phyloP scores from a whole-genome alignment of 2,888 invertebrate genomes.

The Nemapogon koenigi region DNA sequence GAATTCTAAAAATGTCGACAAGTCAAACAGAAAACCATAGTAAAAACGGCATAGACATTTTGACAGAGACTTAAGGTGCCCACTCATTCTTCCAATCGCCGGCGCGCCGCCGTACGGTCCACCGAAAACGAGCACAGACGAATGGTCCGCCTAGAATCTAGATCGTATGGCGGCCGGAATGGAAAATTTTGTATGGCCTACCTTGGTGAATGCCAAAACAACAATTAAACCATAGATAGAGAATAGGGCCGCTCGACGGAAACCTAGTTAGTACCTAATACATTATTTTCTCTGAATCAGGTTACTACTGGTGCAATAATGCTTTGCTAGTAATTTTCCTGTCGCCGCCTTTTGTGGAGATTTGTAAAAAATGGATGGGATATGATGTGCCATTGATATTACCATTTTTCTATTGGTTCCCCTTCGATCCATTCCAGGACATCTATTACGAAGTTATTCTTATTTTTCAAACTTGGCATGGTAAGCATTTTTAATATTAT shows the following conservation, averaged over 20 bases:
- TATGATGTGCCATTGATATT: slow-evolving; percentile 27
- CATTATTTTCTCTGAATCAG: too few relatives aligned
- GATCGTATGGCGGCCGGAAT: too few relatives aligned
- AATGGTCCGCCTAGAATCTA: too few relatives aligned
- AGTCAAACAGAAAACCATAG: too few relatives aligned
- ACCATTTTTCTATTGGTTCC: slow-evolving; percentile 45
- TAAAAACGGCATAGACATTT: too few relatives aligned
- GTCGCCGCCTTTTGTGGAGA: slow-evolving; percentile 27
- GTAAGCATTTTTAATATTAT: too few relatives aligned
- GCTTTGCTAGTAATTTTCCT: slow-evolving; percentile 31
- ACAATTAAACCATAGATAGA: too few relatives aligned
- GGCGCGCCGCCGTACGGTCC: too few relatives aligned
- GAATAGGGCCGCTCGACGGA: too few relatives aligned
- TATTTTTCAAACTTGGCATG: slow-evolving; percentile 34
- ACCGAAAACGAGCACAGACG: too few relatives aligned
- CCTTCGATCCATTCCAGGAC: slow-evolving; percentile 34
- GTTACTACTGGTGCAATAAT: slow-evolving; percentile 40
- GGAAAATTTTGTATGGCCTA: slow-evolving; percentile 8
- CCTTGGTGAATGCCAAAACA: slow-evolving; percentile 10
- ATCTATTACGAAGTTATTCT: slow-evolving; percentile 27
- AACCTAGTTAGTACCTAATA: slow-evolving; percentile 5
- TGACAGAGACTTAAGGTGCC: too few relatives aligned
- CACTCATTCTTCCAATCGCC: too few relatives aligned
- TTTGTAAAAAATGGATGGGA: slow-evolving; percentile 25
- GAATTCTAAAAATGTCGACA: slow-evolving; percentile 3